phyloP scores from a whole-genome alignment of 1,140 invertebrate species.

The Nomia melanderi region DNA sequence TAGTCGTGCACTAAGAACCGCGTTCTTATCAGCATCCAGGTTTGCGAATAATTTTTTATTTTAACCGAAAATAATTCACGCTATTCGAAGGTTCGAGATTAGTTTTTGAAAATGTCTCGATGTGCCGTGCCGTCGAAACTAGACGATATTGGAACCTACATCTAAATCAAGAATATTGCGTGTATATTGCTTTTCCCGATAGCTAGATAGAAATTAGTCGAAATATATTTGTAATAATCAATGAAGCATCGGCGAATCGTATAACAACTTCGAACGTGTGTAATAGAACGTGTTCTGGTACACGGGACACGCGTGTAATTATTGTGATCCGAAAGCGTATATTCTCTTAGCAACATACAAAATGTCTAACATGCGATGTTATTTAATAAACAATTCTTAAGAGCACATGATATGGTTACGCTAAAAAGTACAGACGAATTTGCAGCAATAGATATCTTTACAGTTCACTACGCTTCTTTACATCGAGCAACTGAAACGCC shows the following conservation, averaged over 20 bases:
- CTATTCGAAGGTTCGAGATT: no score
- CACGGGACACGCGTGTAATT: slow-evolving; percentile 20
- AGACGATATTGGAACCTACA: background rate
- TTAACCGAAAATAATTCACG: background rate
- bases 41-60: no score
- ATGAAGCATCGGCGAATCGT: background rate
- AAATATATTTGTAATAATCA: background rate
- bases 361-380: slow-evolving; percentile 21
- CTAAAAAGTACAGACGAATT: slow-evolving; percentile 5
- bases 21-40: background rate
- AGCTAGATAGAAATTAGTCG: background rate
- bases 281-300: background rate
- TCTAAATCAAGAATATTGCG: background rate
- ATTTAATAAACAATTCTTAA: slow-evolving; percentile 27
- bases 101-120: background rate
- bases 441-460: background rate
- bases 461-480: slow-evolving; percentile 25
- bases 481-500: slow-evolving; percentile 18
- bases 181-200: background rate
- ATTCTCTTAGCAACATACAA: slow-evolving; percentile 47
- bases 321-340: background rate
- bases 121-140: background rate
- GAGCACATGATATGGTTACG: slow-evolving; percentile 9
- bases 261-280: background rate
- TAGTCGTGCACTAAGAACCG: background rate